These are phyloP conservation scores for Tenthredo scrophulariae DNA, from an alignment of 2,888 invertebrate species.

Conservation along the genomic window DNA sequence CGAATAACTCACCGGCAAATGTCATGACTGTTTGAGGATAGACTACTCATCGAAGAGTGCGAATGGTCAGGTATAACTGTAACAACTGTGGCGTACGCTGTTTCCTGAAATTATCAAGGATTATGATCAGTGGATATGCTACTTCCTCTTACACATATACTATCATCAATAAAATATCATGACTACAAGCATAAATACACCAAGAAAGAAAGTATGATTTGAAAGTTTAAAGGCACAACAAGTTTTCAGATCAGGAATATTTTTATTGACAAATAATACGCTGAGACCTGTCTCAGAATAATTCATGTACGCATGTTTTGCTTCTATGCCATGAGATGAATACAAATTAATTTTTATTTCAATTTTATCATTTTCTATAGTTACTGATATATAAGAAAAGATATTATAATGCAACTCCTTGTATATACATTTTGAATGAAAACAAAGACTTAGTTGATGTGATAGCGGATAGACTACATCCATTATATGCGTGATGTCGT, in stretches of 20 bases:
- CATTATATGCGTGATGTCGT: neutral
- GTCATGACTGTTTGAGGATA: slow-evolving; percentile 75
- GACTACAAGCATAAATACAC: neutral
- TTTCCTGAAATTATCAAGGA: slow-evolving; percentile 65
- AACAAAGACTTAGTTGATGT: neutral
- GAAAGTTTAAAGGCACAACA: neutral
- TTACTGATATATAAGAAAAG: neutral
- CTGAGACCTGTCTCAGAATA: neutral
- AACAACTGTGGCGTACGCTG: slow-evolving; percentile 72
- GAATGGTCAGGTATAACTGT: slow-evolving; percentile 74
- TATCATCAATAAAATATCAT: neutral
- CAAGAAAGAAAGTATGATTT: neutral
- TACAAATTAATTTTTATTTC: neutral
- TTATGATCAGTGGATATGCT: neutral
- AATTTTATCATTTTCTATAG: neutral
- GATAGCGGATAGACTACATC: neutral
- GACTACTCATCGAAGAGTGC: slow-evolving; percentile 74
- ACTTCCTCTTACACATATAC: neutral
- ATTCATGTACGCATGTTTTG: neutral
- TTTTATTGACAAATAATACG: neutral
- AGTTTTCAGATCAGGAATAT: neutral
- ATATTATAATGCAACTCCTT: neutral
- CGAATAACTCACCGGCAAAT: slow-evolving; percentile 71
- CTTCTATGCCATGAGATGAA: neutral
- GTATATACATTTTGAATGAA: neutral